A percentile compares a stretch with the other conserved stretches of the same genome.
phyloP scores from a whole-genome alignment of 1,140 invertebrate genomes.

The Neelides sp. region DNA sequence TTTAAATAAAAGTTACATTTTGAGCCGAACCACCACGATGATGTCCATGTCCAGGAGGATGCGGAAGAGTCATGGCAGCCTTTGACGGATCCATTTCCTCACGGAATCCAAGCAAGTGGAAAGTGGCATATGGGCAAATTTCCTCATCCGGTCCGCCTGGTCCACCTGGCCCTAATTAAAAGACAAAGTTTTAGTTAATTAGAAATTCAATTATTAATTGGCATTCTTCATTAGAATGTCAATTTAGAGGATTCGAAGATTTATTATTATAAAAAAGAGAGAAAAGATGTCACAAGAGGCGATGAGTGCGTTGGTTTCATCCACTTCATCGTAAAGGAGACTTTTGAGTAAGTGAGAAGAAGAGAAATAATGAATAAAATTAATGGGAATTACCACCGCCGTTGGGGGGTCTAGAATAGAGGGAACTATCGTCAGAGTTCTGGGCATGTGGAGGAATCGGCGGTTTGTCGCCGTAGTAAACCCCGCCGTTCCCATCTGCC shows the following conservation, averaged over 20 bases:
- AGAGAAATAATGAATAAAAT: slow-evolving; percentile 2
- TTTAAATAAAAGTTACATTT: no score
- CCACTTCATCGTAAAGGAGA: not conserved
- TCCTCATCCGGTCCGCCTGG: slow-evolving; percentile 72
- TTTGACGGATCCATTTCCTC: slow-evolving; percentile 87
- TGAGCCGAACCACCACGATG: slow-evolving; percentile 68
- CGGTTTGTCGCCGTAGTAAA: slow-evolving; percentile 25
- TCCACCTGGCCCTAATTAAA: slow-evolving; percentile 7
- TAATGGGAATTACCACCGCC: slow-evolving; percentile 21
- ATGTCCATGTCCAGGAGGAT: slow-evolving; percentile 57
- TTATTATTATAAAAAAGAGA: no score
- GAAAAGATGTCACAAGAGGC: no score
- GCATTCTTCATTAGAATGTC: no score
- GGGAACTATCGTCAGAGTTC: slow-evolving; percentile 28
- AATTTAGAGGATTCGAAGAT: no score
- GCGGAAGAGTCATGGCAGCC: slow-evolving; percentile 75
- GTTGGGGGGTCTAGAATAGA: slow-evolving; percentile 27
- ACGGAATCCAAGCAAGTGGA: slow-evolving; percentile 83
- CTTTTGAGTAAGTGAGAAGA: not conserved
- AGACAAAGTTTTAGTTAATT: no score
- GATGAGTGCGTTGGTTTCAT: no score
- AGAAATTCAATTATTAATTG: no score
- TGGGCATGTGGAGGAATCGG: slow-evolving; percentile 25
- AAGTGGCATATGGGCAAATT: slow-evolving; percentile 85
- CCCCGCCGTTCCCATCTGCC: slow-evolving; percentile 17